Base-by-base conservation (phyloP, 1,140 invertebrate genomes). In the Drosophila azteca region DNA sequence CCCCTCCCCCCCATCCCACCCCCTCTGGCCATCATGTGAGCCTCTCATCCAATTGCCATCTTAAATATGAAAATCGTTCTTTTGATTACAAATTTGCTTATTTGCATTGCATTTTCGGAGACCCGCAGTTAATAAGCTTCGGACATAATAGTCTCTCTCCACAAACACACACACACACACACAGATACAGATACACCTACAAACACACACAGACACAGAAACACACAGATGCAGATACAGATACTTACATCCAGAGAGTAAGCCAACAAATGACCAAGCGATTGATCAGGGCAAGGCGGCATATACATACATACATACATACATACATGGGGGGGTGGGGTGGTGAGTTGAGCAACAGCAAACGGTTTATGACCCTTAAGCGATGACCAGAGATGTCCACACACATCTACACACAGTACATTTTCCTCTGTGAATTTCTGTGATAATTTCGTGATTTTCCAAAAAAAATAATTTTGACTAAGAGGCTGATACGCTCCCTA, bases 11-110 rank as follows among this genome's bases (percentile, higher is more conserved):
- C 6, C 22, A n/a, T 13, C 7, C 11, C 17, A 6, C 26, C 35
- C 13, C 3, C 31, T 1, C 45, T 17, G 31, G 7, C n/a, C 26
- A 13, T 22, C 11, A 13, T 13, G 1, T 39, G 35, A 39, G 35
- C 11, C 35, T 13, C 22, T 55, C 24, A n/a, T n/a, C 41, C 26
- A 66, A 50, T 52, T 65, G 54, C 55, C 64, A 84, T 72, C 76
- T 83, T 79, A 83, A 79, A 83, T 84, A 79, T 79, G 80, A 84
- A 84, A 84, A 79, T 84, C 55, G 76, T 67, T 83, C 67, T 68
- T 84, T 84, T 84, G 80, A 73, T 84, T 77, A 67, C 60, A 79
- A 79, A 84, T 84, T 77, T 72, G 44, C 80, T 66, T 77, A 79
- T 79, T 84, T 84, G 76, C 80, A 67, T 83, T 61, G 76, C 65